phyloP scores from a whole-genome alignment of 2,113 vertebrate genomes.

The Erythrolamprus reginae region DNA sequence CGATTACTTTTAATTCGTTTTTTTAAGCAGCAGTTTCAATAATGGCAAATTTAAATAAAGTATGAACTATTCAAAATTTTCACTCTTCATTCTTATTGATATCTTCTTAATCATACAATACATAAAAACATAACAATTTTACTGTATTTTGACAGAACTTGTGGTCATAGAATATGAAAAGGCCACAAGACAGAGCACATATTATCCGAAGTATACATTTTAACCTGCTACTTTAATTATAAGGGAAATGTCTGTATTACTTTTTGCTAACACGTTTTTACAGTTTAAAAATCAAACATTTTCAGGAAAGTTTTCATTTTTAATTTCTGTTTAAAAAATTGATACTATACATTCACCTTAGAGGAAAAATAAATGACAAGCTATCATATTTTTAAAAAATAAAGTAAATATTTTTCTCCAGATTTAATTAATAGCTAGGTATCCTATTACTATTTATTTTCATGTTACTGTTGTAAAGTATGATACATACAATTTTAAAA shows the following conservation, averaged over 20 bases:
- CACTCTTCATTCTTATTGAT: not conserved
- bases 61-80: not conserved
- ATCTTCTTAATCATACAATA: not conserved
- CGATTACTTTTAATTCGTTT: conserved; percentile 56
- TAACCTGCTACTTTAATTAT: conserved; percentile 7
- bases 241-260: conserved; percentile 14
- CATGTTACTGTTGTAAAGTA: not conserved
- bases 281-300: conserved; percentile 5
- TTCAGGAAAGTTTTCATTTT: conserved; percentile 1
- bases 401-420: not conserved
- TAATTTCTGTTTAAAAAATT: not conserved
- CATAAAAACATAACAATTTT: too few species aligned
- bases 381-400: not conserved
- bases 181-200: not conserved
- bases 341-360: not conserved
- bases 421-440: not conserved
- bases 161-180: not conserved
- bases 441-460: too few species aligned
- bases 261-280: not conserved
- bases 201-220: not conserved
- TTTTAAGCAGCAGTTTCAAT: conserved; percentile 38
- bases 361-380: not conserved
- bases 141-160: not conserved
- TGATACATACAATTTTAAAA: not conserved
- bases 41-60: conserved; percentile 34